A percentile compares a stretch with the other conserved stretches of the same genome.
Evolutionary conservation across 2,113 vertebrate species (phyloP).

Genomic region (Gila orcuttii): DNA sequence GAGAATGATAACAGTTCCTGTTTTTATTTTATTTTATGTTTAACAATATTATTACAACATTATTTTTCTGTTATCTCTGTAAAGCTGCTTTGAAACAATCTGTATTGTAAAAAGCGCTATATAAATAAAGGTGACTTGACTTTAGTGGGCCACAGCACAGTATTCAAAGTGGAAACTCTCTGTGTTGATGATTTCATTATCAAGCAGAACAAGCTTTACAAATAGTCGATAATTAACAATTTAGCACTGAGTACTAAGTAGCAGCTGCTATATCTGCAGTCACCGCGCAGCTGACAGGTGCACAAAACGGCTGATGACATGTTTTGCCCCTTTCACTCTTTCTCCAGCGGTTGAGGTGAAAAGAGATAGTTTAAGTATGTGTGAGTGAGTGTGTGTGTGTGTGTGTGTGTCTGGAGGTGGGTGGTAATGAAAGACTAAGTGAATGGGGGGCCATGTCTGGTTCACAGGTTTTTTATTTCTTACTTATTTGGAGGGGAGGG

Average conservation of each 20-base stretch:
- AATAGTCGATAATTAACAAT: background rate
- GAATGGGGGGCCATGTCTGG: slow-evolving; percentile 65
- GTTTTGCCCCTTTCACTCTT: slow-evolving; percentile 27
- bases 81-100: too few relatives aligned
- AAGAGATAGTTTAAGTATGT: slow-evolving; percentile 35
- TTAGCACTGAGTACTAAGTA: background rate
- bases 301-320: slow-evolving; percentile 31
- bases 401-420: slow-evolving; percentile 54
- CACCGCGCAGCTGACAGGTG: slow-evolving; percentile 30
- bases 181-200: slow-evolving; percentile 5
- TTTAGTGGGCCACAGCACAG: background rate
- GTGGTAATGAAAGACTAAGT: slow-evolving; percentile 71
- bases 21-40: too few relatives aligned
- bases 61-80: too few relatives aligned
- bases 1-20: background rate
- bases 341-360: slow-evolving; percentile 19
- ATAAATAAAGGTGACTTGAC: too few relatives aligned
- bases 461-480: slow-evolving; percentile 47
- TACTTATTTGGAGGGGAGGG: slow-evolving; percentile 22
- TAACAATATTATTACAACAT: too few relatives aligned
- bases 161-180: background rate
- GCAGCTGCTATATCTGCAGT: slow-evolving; percentile 23
- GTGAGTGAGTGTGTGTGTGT: background rate
- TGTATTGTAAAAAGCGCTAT: too few relatives aligned
- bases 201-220: background rate